Evolutionary conservation across 2,888 invertebrate genomes (phyloP).

Genomic region (Platycheirus albimanus): DNA sequence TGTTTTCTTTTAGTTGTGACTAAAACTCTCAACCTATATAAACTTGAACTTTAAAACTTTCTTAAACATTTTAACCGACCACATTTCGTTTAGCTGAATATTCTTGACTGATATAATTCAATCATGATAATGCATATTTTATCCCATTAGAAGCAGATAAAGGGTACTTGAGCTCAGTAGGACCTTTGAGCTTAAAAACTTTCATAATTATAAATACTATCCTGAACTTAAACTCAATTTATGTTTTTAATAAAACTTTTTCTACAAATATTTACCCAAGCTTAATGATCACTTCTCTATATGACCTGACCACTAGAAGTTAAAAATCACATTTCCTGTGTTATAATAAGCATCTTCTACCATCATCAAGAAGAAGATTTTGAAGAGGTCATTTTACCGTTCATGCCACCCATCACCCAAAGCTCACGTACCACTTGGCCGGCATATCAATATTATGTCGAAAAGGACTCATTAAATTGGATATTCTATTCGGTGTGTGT

Average conservation of each 20-base stretch:
- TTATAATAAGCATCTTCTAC: constrained; percentile 3
- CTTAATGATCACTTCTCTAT: background rate
- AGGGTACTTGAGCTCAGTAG: too few species aligned
- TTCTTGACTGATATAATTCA: too few species aligned
- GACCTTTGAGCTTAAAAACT: too few species aligned
- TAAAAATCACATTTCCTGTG: background rate
- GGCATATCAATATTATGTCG: constrained; percentile 61
- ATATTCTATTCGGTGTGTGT: constrained; percentile 31
- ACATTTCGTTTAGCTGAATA: too few species aligned
- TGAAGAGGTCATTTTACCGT: constrained; percentile 9
- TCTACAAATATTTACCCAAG: background rate
- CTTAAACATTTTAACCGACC: too few species aligned
- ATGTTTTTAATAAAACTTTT: background rate
- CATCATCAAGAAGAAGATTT: background rate
- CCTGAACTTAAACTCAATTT: background rate
- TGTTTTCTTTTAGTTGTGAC: too few species aligned
- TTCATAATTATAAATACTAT: background rate
- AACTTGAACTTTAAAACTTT: too few species aligned
- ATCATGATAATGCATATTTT: too few species aligned
- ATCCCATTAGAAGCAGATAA: too few species aligned
- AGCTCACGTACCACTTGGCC: constrained; percentile 53
- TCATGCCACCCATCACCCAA: constrained; percentile 8
- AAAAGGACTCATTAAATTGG: constrained; percentile 68
- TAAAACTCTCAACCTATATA: too few species aligned
- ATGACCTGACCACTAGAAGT: background rate